Conservation (phyloP, 1,140 invertebrate genomes). For the Kradibia gibbosae region DNA sequence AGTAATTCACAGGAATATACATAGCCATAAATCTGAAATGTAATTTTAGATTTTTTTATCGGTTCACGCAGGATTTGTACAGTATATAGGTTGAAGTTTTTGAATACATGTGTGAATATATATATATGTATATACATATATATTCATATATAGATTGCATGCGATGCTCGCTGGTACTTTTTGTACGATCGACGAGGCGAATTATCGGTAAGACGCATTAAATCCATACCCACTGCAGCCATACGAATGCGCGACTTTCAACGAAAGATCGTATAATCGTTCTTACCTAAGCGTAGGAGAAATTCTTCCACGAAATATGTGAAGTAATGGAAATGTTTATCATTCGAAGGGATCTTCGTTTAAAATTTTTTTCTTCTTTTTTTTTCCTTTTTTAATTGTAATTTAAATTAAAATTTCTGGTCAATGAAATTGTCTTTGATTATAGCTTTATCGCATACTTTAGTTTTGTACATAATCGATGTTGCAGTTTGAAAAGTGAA, state of each 20-base stretch:
- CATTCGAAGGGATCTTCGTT: not conserved
- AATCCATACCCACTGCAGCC: slow-evolving; percentile 20
- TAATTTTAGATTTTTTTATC: not conserved
- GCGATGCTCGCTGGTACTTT: slow-evolving; percentile 34
- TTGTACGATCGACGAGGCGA: slow-evolving; percentile 29
- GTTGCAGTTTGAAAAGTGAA: not conserved
- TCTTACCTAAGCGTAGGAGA: not conserved
- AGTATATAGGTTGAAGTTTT: not conserved
- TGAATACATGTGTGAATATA: not conserved
- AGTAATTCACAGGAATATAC: not conserved
- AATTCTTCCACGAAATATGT: not conserved
- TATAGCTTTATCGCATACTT: not conserved
- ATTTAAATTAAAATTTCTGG: slow-evolving; percentile 5
- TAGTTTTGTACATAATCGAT: not conserved
- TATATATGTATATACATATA: not conserved
- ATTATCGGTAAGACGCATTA: slow-evolving; percentile 40
- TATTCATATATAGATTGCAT: slow-evolving; percentile 33
- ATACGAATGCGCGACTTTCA: slow-evolving; percentile 42
- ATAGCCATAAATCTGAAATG: not conserved
- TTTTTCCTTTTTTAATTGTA: slow-evolving; percentile 4
- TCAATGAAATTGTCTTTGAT: not conserved
- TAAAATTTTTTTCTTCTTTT: not conserved
- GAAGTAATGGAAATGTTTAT: slow-evolving; percentile 16
- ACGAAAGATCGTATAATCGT: not conserved
- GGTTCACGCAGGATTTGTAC: not conserved